Base-by-base conservation (phyloP, 2,797 vertebrate genomes). In the Alcedo atthis region DNA sequence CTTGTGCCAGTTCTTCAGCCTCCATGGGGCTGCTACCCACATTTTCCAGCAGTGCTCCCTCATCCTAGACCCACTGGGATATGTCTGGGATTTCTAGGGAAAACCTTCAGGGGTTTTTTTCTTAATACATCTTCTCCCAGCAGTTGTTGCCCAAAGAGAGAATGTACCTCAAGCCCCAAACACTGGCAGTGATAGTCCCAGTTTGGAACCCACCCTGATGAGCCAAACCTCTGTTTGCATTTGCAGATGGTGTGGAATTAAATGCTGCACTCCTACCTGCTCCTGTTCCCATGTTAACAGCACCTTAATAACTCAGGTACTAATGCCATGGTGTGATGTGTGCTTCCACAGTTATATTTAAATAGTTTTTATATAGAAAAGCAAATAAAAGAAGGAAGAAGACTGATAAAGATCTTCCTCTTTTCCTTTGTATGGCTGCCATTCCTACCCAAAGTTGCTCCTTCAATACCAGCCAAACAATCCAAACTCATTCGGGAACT, bases 341-440 rank as follows among this genome's bases (percentile, higher is more conserved):
- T 33, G 13, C 53, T 84, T 81, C 77, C 62, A 61, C 10, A 68
- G 33, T 46, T 87, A 25, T 33, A 85, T 88, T 93, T 91, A 42
- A 76, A 58, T 63, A 30, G 17, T 81, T 90, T 73, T 64, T 11
- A 59, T 30, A 51, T 24, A 79, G 69, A 51, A 32, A 32, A 51
- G 6, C 53, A 87, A 90, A 67, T 42, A 77, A 89, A 88, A 40
- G 4, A 76, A 83, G 46, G 17, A 10, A 74, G 82, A 84, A 77
- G 0, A 42, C 25, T 71, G n/a, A 67, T 94, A 87, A 87, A 78
- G n/a, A 75, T 90, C 86, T 81, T 90, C 17, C 17, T 51, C 54
- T 80, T 73, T 75, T 79, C 32, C 88, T 88, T 82, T 87, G 64
- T 91, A 48, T 91, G 81, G 81, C 30, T 87, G 82, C 73, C 83